Conservation (phyloP, 2,113 vertebrate genomes). For the Odontophorus gujanensis region DNA sequence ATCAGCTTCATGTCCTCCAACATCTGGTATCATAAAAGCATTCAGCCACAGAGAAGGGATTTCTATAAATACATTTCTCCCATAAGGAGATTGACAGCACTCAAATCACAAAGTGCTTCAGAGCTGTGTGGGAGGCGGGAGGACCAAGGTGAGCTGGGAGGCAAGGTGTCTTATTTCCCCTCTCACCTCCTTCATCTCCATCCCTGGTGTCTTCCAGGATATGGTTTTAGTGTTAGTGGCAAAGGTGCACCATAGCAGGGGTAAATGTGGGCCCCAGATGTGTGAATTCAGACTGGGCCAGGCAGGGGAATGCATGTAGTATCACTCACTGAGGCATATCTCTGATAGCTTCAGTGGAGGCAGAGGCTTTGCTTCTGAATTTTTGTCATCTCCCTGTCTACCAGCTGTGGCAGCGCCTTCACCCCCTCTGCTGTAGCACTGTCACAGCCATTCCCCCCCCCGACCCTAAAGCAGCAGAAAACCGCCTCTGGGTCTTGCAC, state of each 20-base stretch:
- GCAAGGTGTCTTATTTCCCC: constrained; percentile 71
- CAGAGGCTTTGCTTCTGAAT: not conserved
- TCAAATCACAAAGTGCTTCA: not conserved
- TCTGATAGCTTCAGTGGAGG: constrained; percentile 17
- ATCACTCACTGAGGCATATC: not conserved
- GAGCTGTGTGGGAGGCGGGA: not conserved
- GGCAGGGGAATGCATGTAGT: not conserved
- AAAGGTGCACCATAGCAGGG: not conserved
- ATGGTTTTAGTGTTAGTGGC: constrained; percentile 51
- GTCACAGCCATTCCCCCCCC: not conserved
- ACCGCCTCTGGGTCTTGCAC: not conserved
- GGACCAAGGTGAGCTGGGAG: constrained; percentile 43
- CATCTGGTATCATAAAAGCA: constrained; percentile 56
- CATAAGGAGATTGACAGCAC: constrained; percentile 55
- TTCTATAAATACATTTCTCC: constrained; percentile 72
- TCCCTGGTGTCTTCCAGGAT: constrained; percentile 44
- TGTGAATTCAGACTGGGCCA: constrained; percentile 1
- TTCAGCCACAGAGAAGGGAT: constrained; percentile 42
- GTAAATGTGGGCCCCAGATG: constrained; percentile 67
- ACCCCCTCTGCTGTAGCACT: fast-evolving
- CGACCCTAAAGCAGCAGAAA: not conserved
- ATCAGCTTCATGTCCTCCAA: not conserved
- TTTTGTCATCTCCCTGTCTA: not conserved
- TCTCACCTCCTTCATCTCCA: constrained; percentile 65
- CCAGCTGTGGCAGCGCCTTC: not conserved